Evolutionary conservation across 2,888 invertebrate genomes (phyloP).

Genomic region (Tridacna gigas): DNA sequence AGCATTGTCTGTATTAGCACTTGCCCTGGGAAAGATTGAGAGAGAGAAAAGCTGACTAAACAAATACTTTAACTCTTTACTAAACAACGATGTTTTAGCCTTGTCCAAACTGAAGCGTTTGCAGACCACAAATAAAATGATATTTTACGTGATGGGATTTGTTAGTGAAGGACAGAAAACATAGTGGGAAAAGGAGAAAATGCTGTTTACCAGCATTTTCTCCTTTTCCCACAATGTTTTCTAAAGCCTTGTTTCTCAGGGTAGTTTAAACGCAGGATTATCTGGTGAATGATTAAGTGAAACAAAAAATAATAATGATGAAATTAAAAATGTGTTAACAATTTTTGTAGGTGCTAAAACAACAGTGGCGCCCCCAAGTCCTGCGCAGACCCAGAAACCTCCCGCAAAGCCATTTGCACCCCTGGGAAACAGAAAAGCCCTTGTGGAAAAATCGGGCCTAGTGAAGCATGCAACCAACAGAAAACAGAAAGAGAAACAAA

Average conservation of each 20-base stretch:
- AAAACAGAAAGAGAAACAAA: conserved; percentile 73
- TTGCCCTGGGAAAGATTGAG: no score
- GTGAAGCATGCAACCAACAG: conserved; percentile 86
- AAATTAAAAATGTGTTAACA: background rate
- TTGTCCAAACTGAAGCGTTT: no score
- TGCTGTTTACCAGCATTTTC: background rate
- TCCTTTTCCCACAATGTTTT: conserved; percentile 5
- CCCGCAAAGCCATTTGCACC: conserved; percentile 83
- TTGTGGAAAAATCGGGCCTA: conserved; percentile 95
- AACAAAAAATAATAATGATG: background rate
- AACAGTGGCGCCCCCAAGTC: conserved; percentile 12
- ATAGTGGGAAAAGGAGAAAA: background rate
- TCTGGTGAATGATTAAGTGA: background rate
- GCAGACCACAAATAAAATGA: no score
- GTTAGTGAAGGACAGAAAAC: no score
- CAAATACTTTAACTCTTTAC: no score
- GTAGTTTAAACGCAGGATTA: background rate
- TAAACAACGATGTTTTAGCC: no score
- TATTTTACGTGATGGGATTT: no score
- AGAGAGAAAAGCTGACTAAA: no score
- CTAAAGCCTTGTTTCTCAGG: background rate
- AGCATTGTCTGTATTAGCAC: no score
- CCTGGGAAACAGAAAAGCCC: conserved; percentile 88
- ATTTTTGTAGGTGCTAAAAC: conserved; percentile 33
- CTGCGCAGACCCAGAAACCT: conserved; percentile 44